Percentiles rank a stretch among this genome's conserved stretches.
Conservation (phyloP, 2,888 invertebrate genomes). For the Spisula solida region DNA sequence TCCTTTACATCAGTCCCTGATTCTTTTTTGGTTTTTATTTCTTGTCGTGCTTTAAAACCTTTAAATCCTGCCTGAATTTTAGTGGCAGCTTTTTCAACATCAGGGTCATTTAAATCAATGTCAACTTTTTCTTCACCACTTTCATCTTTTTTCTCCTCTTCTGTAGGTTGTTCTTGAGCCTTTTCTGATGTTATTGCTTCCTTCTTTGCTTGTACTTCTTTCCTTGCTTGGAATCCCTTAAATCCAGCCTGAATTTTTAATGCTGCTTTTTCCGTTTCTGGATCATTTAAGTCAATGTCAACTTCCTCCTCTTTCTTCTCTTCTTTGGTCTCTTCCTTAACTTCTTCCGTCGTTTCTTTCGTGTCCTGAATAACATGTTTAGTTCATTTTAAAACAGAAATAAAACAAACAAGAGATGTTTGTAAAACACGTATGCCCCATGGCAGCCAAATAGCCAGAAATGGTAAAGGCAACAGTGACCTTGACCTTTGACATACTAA, state of each 20-base stretch:
- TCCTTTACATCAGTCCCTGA: conserved; percentile 53
- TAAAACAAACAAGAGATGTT: too few species aligned
- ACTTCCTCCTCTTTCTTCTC: conserved; percentile 63
- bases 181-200: conserved; percentile 46
- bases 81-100: conserved; percentile 80
- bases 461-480: too few species aligned
- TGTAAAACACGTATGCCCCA: too few species aligned
- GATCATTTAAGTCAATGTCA: conserved; percentile 80
- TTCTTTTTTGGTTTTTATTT: conserved; percentile 70
- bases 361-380: neutral
- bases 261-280: conserved; percentile 82
- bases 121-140: conserved; percentile 69
- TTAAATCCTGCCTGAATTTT: conserved; percentile 86
- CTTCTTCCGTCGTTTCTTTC: conserved; percentile 21
- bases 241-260: conserved; percentile 85
- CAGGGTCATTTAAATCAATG: conserved; percentile 80
- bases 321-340: conserved; percentile 35
- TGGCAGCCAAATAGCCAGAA: too few species aligned
- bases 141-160: conserved; percentile 39
- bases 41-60: conserved; percentile 81
- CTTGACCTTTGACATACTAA: too few species aligned
- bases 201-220: conserved; percentile 75
- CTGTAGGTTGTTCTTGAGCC: conserved; percentile 9
- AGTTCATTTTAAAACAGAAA: too few species aligned
- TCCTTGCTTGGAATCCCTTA: conserved; percentile 82